Conservation (phyloP, 2,797 vertebrate genomes). For the Macropus fuliginosus region DNA sequence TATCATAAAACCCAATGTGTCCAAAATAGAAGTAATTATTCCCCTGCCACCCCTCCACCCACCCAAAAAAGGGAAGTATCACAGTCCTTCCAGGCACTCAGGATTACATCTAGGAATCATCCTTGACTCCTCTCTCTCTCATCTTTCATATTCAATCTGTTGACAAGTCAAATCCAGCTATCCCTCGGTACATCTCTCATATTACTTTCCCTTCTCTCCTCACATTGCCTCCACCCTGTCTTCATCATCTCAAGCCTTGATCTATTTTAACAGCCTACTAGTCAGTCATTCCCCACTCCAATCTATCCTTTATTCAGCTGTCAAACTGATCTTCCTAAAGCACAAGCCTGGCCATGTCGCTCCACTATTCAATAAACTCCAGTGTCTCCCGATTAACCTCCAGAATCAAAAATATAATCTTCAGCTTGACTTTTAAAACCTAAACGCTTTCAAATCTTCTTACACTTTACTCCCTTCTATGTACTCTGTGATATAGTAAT, state of each 20-base stretch:
- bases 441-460: background rate
- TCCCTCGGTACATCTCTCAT: background rate
- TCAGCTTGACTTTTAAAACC: background rate
- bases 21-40: background rate
- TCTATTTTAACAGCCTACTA: background rate
- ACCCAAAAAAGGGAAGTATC: background rate
- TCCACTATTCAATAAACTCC: background rate
- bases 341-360: background rate
- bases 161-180: background rate
- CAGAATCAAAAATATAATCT: background rate
- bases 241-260: background rate
- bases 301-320: background rate
- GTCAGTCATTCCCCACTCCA: background rate
- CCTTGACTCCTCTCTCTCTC: background rate
- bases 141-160: background rate
- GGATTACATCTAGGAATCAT: background rate
- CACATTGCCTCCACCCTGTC: background rate
- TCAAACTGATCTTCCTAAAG: background rate
- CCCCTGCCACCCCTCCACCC: background rate
- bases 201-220: background rate
- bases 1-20: background rate
- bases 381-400: background rate
- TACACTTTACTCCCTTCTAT: background rate
- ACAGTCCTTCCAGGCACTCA: background rate
- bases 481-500: too few relatives aligned